A percentile compares a stretch with the other conserved stretches of the same genome.
phyloP scores from a whole-genome alignment of 2,113 vertebrate species.

The Dolichotis patagonum region DNA sequence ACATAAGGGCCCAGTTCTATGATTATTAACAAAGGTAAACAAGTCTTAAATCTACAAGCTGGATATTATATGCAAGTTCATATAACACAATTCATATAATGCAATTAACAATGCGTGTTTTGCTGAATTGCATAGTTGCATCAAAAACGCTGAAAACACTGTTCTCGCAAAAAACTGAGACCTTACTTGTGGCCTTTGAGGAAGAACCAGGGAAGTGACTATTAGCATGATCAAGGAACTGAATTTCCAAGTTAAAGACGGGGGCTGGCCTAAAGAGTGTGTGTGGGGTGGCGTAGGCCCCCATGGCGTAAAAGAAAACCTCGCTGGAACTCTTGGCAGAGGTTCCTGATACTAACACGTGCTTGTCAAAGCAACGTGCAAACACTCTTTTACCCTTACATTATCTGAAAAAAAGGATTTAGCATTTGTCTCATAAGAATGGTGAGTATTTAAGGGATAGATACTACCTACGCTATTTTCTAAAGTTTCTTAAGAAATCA shows the following conservation, averaged over 20 bases:
- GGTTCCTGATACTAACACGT: neutral
- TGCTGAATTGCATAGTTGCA: neutral
- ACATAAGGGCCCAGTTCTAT: neutral
- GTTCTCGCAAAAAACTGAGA: neutral
- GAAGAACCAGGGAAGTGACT: neutral
- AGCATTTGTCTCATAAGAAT: slow-evolving; percentile 5
- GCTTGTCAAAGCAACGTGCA: neutral
- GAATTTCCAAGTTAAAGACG: neutral
- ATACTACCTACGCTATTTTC: neutral
- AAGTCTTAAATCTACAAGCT: neutral
- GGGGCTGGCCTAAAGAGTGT: neutral
- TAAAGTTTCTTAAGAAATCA: neutral
- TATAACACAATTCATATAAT: neutral
- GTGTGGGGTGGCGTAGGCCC: neutral
- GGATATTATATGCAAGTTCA: neutral
- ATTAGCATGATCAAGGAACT: neutral
- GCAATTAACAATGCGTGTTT: neutral
- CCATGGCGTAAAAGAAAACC: neutral
- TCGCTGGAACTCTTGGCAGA: neutral
- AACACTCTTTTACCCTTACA: neutral
- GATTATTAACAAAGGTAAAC: neutral
- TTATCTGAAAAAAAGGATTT: neutral
- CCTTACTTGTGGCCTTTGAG: neutral
- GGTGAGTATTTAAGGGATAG: neutral
- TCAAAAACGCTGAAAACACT: neutral